phyloP scores from a whole-genome alignment of 2,888 invertebrate species.

The Autographa pulchrina region DNA sequence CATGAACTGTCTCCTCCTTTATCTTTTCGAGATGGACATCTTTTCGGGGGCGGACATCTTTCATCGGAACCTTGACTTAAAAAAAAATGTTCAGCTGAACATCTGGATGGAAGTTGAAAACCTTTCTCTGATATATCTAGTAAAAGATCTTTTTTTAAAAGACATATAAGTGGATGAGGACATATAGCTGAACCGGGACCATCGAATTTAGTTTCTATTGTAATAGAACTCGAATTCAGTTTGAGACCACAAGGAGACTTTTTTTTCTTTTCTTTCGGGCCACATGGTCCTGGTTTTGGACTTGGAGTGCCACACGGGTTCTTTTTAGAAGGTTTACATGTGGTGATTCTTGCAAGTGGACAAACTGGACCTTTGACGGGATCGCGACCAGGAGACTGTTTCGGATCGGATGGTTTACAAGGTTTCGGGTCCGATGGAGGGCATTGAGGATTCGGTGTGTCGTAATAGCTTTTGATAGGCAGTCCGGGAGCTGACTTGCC shows the following conservation, averaged over 20 bases:
- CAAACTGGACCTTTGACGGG: not conserved
- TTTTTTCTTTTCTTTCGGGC: not conserved
- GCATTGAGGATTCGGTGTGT: not conserved
- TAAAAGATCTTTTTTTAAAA: not conserved
- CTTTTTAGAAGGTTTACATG: not conserved
- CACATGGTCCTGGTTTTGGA: not conserved
- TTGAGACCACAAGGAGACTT: not conserved
- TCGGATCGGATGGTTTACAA: not conserved
- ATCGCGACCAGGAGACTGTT: not conserved
- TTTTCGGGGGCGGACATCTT: not conserved
- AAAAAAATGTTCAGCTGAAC: not conserved
- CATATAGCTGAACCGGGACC: not conserved
- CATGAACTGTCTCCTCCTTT: not conserved
- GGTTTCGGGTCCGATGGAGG: slow-evolving; percentile 2
- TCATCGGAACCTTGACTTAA: not conserved
- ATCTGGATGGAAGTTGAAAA: not conserved
- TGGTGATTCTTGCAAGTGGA: not conserved
- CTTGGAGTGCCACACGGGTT: not conserved
- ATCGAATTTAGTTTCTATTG: not conserved
- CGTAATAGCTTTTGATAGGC: slow-evolving; percentile 3
- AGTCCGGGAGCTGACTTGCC: not conserved
- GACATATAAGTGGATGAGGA: not conserved
- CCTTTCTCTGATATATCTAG: not conserved
- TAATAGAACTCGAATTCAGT: not conserved
- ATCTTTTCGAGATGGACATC: not conserved